These are phyloP conservation scores for Limnephilus lunatus DNA, from an alignment of 2,888 invertebrate species.

Conservation along the genomic window DNA sequence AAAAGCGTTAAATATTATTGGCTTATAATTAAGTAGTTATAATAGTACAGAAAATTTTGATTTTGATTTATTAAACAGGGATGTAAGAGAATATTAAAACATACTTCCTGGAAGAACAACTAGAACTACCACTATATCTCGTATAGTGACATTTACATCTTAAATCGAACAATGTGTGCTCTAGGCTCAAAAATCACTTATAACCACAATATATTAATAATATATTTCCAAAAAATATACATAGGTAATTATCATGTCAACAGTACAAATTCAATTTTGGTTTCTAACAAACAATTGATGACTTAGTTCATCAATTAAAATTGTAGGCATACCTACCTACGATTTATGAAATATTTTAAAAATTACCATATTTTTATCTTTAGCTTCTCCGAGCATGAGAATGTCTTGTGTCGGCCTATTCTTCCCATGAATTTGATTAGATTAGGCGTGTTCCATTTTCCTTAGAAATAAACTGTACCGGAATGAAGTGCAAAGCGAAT, in stretches of 20 bases:
- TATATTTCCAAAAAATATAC: no score
- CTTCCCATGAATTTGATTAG: slow-evolving; percentile 32
- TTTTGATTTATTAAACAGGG: no score
- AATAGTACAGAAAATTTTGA: no score
- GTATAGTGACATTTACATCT: no score
- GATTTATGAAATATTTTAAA: background rate
- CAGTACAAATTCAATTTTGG: background rate
- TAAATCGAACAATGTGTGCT: no score
- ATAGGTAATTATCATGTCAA: background rate
- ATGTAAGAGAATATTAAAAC: no score
- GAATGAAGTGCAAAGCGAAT: slow-evolving; percentile 21
- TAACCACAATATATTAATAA: no score
- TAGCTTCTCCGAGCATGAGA: background rate
- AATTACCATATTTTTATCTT: background rate
- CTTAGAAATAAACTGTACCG: slow-evolving; percentile 27
- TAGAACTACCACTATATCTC: no score
- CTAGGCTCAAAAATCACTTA: no score
- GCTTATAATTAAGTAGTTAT: no score
- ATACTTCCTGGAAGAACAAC: no score
- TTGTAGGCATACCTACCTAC: background rate
- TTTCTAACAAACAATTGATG: background rate
- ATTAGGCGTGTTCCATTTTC: slow-evolving; percentile 13
- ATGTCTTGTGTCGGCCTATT: slow-evolving; percentile 11
- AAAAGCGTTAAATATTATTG: no score
- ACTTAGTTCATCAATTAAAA: background rate